Evolutionary conservation across 2,797 vertebrate genomes (phyloP).

Genomic region (Setipinna tenuifilis): DNA sequence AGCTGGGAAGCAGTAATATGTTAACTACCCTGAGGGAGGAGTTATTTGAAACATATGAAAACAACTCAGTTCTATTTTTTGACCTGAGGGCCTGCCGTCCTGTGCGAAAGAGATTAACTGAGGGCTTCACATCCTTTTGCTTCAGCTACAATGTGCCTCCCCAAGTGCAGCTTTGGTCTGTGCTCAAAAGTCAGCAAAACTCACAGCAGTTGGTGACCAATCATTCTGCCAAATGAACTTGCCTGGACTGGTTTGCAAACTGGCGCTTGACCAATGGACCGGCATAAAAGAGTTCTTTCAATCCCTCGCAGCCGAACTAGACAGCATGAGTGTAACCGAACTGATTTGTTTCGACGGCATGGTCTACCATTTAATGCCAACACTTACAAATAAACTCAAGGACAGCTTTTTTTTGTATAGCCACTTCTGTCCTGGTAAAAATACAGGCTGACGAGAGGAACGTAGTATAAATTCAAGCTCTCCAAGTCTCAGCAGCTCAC

Average conservation of each 20-base stretch:
- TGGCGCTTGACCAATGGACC: conserved; percentile 14
- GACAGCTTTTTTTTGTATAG: not conserved
- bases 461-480: not conserved
- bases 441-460: not conserved
- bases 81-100: conserved; percentile 29
- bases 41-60: conserved; percentile 30
- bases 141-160: conserved; percentile 23
- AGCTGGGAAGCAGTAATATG: not conserved
- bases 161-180: conserved; percentile 39
- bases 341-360: not conserved
- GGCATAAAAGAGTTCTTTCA: conserved; percentile 20
- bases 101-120: conserved; percentile 24
- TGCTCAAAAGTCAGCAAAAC: conserved; percentile 46
- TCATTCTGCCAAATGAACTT: conserved; percentile 22
- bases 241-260: conserved; percentile 18
- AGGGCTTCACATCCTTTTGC: conserved; percentile 33
- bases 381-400: not conserved
- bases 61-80: conserved; percentile 35
- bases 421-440: not conserved
- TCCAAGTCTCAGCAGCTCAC: conserved; percentile 21
- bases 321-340: not conserved
- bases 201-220: conserved; percentile 15
- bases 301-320: not conserved
- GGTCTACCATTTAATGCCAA: not conserved
- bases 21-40: conserved; percentile 27